Evolutionary conservation across 2,888 invertebrate species (phyloP).

Genomic region (Epinotia bilunana): DNA sequence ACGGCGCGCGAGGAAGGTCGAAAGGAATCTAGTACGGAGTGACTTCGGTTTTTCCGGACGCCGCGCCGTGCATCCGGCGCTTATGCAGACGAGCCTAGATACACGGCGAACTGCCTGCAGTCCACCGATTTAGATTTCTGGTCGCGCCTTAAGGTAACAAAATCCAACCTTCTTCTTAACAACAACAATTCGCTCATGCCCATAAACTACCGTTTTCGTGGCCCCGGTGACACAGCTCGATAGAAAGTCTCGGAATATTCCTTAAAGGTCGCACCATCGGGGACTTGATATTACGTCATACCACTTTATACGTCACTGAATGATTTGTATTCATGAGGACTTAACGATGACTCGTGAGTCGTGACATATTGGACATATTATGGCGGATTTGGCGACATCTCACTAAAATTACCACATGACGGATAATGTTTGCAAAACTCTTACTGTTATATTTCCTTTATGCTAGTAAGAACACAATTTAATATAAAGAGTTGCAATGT

Average conservation of each 20-base stretch:
- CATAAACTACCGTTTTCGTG: not conserved
- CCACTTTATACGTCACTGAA: constrained; percentile 11
- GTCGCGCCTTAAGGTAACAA: too few species aligned
- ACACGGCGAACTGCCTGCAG: too few species aligned
- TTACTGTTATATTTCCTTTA: too few species aligned
- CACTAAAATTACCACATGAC: not conserved
- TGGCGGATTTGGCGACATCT: not conserved
- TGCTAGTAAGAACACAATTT: not conserved
- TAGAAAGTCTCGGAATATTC: constrained; percentile 42
- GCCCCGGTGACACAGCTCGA: constrained; percentile 24
- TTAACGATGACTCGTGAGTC: not conserved
- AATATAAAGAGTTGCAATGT: too few species aligned
- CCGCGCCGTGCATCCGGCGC: too few species aligned
- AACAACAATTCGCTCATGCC: not conserved
- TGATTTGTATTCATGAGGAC: not conserved
- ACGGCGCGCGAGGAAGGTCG: too few species aligned
- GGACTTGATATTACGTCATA: constrained; percentile 29
- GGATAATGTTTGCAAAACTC: not conserved
- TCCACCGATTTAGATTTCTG: too few species aligned
- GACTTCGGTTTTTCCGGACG: too few species aligned
- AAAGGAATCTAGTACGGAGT: too few species aligned
- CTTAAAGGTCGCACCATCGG: constrained; percentile 28
- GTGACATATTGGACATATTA: not conserved
- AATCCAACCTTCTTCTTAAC: too few species aligned
- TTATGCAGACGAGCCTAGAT: too few species aligned